phyloP scores from a whole-genome alignment of 2,888 invertebrate species.

The Adelognathus sp. region DNA sequence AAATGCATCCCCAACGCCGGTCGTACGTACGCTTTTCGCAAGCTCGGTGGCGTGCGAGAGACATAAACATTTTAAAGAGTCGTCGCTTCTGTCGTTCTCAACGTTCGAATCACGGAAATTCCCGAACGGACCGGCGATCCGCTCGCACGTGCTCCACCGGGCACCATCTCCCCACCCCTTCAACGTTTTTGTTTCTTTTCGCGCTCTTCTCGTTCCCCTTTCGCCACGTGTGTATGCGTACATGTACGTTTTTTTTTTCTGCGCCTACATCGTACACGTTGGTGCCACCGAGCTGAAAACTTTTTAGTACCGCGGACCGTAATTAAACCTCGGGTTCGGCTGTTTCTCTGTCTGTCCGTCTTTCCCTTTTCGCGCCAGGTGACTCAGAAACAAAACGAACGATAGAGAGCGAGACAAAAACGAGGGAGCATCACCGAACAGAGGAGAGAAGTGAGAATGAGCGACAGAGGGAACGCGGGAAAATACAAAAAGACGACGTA shows the following conservation, averaged over 20 bases:
- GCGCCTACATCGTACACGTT: constrained; percentile 44
- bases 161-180: constrained; percentile 38
- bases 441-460: constrained; percentile 33
- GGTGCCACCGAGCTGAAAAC: constrained; percentile 64
- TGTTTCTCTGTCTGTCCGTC: constrained; percentile 77
- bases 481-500: constrained; percentile 8
- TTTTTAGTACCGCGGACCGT: constrained; percentile 74
- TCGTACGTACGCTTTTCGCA: constrained; percentile 42
- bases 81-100: constrained; percentile 67
- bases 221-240: constrained; percentile 26
- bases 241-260: constrained; percentile 15
- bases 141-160: constrained; percentile 48
- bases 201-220: constrained; percentile 16
- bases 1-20: constrained; percentile 27
- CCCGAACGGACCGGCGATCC: constrained; percentile 43
- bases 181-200: constrained; percentile 56
- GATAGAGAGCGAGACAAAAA: constrained; percentile 8
- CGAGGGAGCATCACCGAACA: constrained; percentile 2
- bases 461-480: constrained; percentile 14
- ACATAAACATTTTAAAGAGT: constrained; percentile 73
- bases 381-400: constrained; percentile 44
- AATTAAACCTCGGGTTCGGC: constrained; percentile 76
- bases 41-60: constrained; percentile 65
- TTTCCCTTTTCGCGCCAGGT: constrained; percentile 60
- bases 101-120: constrained; percentile 62